phyloP scores from a whole-genome alignment of 37 sponge, comb jelly and placozoan species.

The Lycopodina hypogea region DNA sequence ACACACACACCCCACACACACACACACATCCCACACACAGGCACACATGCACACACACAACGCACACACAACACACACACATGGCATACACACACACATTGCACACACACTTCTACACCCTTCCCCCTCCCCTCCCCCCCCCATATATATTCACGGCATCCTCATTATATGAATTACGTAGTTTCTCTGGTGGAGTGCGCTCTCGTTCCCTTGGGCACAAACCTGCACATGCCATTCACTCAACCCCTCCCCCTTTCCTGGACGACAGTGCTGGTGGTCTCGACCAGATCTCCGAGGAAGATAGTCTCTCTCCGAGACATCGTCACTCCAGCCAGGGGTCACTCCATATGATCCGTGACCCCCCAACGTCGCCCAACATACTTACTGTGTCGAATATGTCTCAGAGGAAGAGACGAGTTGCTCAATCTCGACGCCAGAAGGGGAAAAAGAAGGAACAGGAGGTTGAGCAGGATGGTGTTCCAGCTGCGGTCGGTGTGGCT shows the following conservation, averaged over 20 bases:
- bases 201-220: background rate
- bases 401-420: background rate
- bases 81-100: background rate
- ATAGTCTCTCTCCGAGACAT: background rate
- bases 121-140: no score
- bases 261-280: background rate
- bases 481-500: background rate
- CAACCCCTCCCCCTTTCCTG: background rate
- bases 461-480: background rate
- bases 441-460: background rate
- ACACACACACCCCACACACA: no score
- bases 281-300: constrained; percentile 12
- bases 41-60: no score
- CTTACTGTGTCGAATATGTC: background rate
- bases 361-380: background rate
- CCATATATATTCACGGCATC: no score
- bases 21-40: no score
- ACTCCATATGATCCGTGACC: background rate
- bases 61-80: background rate
- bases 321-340: background rate
- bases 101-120: background rate
- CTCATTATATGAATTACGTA: no score
- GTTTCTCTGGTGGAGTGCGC: no score
- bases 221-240: background rate
- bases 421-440: background rate